These are phyloP conservation scores for Diorhabda sublineata DNA, from an alignment of 1,140 invertebrate genomes.

Conservation along the genomic window DNA sequence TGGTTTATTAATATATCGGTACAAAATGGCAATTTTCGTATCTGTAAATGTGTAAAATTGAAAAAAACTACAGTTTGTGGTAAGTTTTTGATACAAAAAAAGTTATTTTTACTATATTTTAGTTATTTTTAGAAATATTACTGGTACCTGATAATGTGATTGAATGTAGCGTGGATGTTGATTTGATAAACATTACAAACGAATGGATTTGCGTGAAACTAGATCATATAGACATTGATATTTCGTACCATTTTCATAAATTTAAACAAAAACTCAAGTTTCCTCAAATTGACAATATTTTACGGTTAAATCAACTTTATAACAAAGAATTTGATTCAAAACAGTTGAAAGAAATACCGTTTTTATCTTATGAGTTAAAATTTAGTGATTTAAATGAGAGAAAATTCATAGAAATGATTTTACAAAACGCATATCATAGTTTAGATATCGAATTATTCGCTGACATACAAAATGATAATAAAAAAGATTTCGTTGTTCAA, in stretches of 20 bases:
- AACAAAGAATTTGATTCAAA: background rate
- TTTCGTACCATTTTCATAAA: slow-evolving; percentile 12
- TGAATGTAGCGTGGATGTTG: background rate
- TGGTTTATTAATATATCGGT: slow-evolving; percentile 6
- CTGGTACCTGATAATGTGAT: slow-evolving; percentile 11
- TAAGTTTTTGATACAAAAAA: background rate
- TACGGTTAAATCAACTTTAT: slow-evolving; percentile 4
- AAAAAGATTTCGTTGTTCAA: slow-evolving; percentile 8
- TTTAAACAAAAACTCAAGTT: background rate
- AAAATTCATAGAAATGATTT: slow-evolving; percentile 1
- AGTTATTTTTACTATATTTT: background rate
- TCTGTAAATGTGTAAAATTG: slow-evolving; percentile 6
- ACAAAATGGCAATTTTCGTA: background rate
- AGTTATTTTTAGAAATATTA: slow-evolving; percentile 1
- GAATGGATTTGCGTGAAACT: slow-evolving; percentile 7
- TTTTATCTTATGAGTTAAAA: slow-evolving; percentile 4
- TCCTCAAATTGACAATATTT: background rate
- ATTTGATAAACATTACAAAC: background rate
- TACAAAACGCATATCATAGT: slow-evolving; percentile 10
- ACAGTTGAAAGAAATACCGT: background rate
- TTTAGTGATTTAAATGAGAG: background rate
- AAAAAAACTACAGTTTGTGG: background rate
- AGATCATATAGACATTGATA: slow-evolving; percentile 8
- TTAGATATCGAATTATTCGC: slow-evolving; percentile 8
- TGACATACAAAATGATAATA: background rate